These are phyloP conservation scores for Plestiodon gilberti DNA, from an alignment of 2,113 vertebrate species.

Conservation along the genomic window DNA sequence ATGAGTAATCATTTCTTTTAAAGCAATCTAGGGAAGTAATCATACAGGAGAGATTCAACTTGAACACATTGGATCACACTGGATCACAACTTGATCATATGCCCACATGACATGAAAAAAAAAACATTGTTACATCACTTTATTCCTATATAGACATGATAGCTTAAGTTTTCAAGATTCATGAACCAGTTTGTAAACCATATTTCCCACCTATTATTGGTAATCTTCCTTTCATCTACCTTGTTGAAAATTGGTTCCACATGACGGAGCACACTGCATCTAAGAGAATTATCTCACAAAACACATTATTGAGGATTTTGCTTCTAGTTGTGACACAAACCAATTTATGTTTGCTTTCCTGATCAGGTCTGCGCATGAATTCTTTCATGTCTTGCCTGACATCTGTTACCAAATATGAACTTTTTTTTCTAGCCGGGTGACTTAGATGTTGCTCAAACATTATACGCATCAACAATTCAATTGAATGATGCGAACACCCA, in stretches of 20 bases:
- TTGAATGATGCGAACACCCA: too few species aligned
- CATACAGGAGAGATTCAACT: not conserved
- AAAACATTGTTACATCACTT: too few species aligned
- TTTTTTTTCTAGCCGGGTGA: too few species aligned
- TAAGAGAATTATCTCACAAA: not conserved
- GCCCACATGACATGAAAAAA: not conserved
- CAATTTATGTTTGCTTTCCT: too few species aligned
- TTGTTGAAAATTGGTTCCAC: not conserved
- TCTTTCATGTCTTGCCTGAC: too few species aligned
- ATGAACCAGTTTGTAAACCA: not conserved
- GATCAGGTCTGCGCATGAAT: too few species aligned
- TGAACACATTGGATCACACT: not conserved
- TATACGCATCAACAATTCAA: too few species aligned
- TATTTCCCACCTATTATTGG: not conserved
- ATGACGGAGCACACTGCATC: not conserved
- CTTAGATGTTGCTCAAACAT: too few species aligned
- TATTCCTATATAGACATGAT: not conserved
- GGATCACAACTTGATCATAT: too few species aligned
- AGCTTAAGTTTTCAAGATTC: not conserved
- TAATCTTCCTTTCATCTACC: not conserved
- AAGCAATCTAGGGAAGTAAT: not conserved
- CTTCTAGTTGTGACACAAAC: too few species aligned
- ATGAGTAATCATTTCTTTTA: not conserved
- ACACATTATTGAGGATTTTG: not conserved
- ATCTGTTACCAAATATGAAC: too few species aligned